A percentile compares a stretch with the other conserved stretches of the same genome.
phyloP scores from a whole-genome alignment of 2,888 invertebrate species.

The Ophion ventricosus region DNA sequence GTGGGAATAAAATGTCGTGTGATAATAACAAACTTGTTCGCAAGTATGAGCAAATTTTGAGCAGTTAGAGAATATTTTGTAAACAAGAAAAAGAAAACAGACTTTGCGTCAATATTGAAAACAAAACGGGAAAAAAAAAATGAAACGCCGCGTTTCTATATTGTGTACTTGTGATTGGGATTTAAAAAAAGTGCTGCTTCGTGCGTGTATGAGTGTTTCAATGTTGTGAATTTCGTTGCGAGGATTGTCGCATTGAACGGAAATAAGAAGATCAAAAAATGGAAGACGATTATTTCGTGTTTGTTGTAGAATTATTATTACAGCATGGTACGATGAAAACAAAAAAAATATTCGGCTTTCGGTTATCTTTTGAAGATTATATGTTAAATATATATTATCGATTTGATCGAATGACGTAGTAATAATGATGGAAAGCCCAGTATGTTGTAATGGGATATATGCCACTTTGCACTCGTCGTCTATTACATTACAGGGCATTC shows the following conservation, averaged over 20 bases:
- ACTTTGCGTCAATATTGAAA: slow-evolving; percentile 40
- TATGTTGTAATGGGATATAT: not conserved
- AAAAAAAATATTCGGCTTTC: not conserved
- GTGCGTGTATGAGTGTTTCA: slow-evolving; percentile 26
- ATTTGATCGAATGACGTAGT: slow-evolving; percentile 7
- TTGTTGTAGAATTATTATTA: slow-evolving; percentile 22
- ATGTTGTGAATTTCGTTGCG: slow-evolving; percentile 49
- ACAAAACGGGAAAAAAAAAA: not conserved
- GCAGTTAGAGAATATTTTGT: slow-evolving; percentile 58
- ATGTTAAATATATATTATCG: slow-evolving; percentile 13
- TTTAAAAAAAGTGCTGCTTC: not conserved
- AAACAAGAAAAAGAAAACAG: slow-evolving; percentile 23
- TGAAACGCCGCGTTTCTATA: slow-evolving; percentile 29
- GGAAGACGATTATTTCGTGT: slow-evolving; percentile 34
- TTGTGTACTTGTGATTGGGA: slow-evolving; percentile 46
- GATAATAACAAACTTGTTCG: slow-evolving; percentile 45
- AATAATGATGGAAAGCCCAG: not conserved
- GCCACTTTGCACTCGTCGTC: not conserved
- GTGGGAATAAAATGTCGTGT: slow-evolving; percentile 15
- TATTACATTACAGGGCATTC: not conserved
- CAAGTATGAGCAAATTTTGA: slow-evolving; percentile 14
- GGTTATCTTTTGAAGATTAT: not conserved
- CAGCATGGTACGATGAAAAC: not conserved
- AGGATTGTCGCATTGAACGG: slow-evolving; percentile 17
- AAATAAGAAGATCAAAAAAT: slow-evolving; percentile 4